Evolutionary conservation across 2,797 vertebrate genomes (phyloP), one percentile per base, ranked within the genome.

Genomic region (Syndactyla subalaris): DNA sequence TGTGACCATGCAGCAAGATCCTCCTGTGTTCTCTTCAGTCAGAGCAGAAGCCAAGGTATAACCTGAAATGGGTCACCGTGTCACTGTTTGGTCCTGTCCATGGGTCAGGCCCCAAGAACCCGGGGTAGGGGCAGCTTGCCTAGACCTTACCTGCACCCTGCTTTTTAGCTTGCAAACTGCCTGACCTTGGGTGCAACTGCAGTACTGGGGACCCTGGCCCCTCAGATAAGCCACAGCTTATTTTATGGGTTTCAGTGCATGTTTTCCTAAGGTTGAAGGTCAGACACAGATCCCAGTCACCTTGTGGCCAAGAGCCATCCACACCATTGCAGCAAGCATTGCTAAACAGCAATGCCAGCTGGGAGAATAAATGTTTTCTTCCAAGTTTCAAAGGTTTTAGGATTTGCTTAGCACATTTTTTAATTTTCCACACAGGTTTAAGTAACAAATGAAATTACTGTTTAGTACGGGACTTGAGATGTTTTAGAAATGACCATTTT

Each of bases 81-180:
- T 14, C 66, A 17, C 38, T 36, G 7, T 26, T 48, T 30, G 41
- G 17, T 45, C 36, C 75, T 32, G 18, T 4, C 3, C 0, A 7
- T 3, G 24, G 45, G 14, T 23, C 30, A 26, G 29, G 13, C 2
- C 12, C 23, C 0, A 0, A 46, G 22, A 13, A 16, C 8, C 6
- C 5, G 1, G 26, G 49, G 8, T 5, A 41, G 55, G 32, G 51
- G 19, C 68, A 54, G 38, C 27, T 36, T 70, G 34, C 7, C 36
- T 51, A 10, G 26, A 23, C 1, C 6, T 55, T 48, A 30, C 26
- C 18, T 29, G 38, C 9, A 6, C 38, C 32, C 38, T 39, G 32
- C 5, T 20, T 43, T 77, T 61, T 5, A 46, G 1, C 19, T 18
- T 46, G 14, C 43, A 38, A 21, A 7, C 45, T 46, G 52, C 39